Base-by-base conservation (phyloP, 2,888 invertebrate genomes). In the Scaptomyza parva region DNA sequence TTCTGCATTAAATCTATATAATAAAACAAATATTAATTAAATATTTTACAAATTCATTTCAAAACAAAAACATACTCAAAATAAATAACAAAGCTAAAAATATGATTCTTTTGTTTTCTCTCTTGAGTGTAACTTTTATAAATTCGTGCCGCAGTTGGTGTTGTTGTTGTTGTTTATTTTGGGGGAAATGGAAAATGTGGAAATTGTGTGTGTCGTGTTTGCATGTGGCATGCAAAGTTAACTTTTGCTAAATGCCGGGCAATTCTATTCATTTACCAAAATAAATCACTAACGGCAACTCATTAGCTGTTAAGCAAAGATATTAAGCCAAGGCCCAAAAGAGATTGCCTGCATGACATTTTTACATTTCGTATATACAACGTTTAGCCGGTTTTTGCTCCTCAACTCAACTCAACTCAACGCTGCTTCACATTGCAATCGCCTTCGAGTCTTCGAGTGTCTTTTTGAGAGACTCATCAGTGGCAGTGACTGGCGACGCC, bases 221-320 rank as follows among this genome's bases (percentile, higher is more conserved):
- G 86, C 86, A 88, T 88, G 88, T 76, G 71, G 78, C 88, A 85
- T 88, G 86, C 85, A 77, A 86, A 81, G 84, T 55, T 51, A 71
- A 48, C 63, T 58, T 37, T 37, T 66, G 77, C 58, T 62, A 82
- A 85, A 68, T 71, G 76, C 73, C 75, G 70, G 81, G 81, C 81
- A 83, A 85, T 86, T 86, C 88, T 78, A 84, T 87, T 88, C 78
- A 84, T 84, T 88, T 86, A 66, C 64, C 63, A 58, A 82, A 85
- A 86, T 86, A 88, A 88, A 86, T 84, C 87, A 82, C 88, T 82
- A 85, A 88, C 87, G 86, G 89, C 89, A 72, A 89, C 85, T 89
- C 88, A 88, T 88, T 88, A 88, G 89, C 89, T 82, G 83, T 71
- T 78, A 76, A 76, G 80, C 78, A 44, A 76, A 82, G 82, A 82